Conservation (phyloP, 2,797 vertebrate genomes). For the Leptatherina wallacei region DNA sequence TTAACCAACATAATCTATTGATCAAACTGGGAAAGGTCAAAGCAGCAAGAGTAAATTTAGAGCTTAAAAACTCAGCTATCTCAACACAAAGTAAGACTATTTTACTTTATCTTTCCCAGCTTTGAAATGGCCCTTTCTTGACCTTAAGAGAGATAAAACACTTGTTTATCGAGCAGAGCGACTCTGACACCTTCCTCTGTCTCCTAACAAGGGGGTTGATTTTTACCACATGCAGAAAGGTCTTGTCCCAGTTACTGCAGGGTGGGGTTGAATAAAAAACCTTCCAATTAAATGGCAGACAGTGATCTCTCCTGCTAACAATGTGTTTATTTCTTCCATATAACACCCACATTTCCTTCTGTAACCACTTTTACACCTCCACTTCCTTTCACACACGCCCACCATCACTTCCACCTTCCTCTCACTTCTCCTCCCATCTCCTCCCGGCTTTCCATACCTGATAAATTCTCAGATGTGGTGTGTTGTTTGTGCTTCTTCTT, state of each 20-base stretch:
- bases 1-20: neutral
- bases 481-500: conserved; percentile 26
- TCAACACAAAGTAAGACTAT: neutral
- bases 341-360: conserved; percentile 29
- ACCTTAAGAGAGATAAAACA: neutral
- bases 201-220: neutral
- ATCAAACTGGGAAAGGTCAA: neutral
- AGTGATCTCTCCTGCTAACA: neutral
- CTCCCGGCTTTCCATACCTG: neutral
- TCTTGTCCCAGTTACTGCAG: neutral
- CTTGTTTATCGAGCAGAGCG: neutral
- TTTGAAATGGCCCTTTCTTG: neutral
- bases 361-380: conserved; percentile 39
- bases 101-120: neutral
- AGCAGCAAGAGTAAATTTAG: neutral
- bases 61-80: neutral
- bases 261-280: neutral
- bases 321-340: conserved; percentile 4
- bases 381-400: conserved; percentile 45
- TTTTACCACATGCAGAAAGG: neutral
- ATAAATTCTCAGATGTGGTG: neutral
- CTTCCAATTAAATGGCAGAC: neutral
- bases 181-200: neutral
- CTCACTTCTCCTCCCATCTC: conserved; percentile 25
- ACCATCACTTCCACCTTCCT: conserved; percentile 35